Evolutionary conservation across 2,888 invertebrate species (phyloP), one percentile per base, ranked within the genome.

Genomic region (Ashinkailepas kermadecensis): DNA sequence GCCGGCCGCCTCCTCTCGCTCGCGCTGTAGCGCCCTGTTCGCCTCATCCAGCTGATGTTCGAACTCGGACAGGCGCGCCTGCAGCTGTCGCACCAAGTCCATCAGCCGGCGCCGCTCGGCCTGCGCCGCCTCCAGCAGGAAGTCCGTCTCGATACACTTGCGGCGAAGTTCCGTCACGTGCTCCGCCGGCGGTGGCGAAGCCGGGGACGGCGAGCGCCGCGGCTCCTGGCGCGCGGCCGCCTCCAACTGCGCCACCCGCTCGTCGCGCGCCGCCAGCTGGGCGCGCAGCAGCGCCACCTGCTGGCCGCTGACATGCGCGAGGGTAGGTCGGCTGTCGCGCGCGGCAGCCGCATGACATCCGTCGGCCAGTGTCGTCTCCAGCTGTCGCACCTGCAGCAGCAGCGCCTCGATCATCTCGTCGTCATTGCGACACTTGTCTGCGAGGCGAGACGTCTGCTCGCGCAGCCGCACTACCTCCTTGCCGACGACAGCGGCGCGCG

Each of bases 381-480:
- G 56, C 21, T 10, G 74, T 3, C 74, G 74, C 56, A 74, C 54
- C 74, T 74, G 74, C 54, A 21, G 21, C 74, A 10, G 10, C 54
- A 74, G 21, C 56, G 23, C 8, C 74, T 74, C 74, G 54, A 74
- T 74, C 74, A 74, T 74, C 56, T 74, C 74, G 56, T 74, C 56
- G 21, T 74, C 74, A 18, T 74, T 74, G 74, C 56, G 54, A 18
- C 74, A 54, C 56, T 74, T 74, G 0, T 74, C 56, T 0, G 54
- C 9, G 11, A 74, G 74, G 18, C 74, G 74, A 6, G 54, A 54
- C 21, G 54, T 56, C 74, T 54, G 54, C 21, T 74, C 74, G 21
- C 74, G 74, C 54, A 74, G 74, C 74, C 56, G 74, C 21, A 21
- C 56, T 10, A 18, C 21, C 56, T 74, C 74, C 54, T 56, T 54